Conservation (phyloP, 2,797 vertebrate genomes). For the Manis crassicaudata region DNA sequence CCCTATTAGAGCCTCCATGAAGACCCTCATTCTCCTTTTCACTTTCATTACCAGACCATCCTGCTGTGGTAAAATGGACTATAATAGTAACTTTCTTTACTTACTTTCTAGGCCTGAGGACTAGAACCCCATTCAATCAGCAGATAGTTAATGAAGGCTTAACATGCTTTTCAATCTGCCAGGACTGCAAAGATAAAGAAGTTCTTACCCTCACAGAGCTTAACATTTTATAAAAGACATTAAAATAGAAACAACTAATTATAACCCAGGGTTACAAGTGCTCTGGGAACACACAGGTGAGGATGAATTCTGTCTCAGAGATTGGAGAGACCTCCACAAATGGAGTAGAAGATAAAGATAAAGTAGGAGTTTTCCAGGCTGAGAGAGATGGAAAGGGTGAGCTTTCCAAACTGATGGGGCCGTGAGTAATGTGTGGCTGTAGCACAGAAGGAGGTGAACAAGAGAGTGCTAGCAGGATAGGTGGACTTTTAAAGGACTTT, state of each 20-base stretch:
- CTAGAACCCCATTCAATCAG: not conserved
- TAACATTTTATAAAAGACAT: slow-evolving; percentile 24
- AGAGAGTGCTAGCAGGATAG: not conserved
- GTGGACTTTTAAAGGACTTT: not conserved
- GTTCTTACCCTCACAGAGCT: slow-evolving; percentile 36
- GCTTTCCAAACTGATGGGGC: not conserved
- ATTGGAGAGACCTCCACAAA: not conserved
- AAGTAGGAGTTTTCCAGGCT: not conserved
- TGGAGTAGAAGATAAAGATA: not conserved
- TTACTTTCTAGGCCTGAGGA: slow-evolving; percentile 30
- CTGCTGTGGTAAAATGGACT: not conserved
- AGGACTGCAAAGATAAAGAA: slow-evolving; percentile 14
- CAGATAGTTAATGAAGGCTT: not conserved
- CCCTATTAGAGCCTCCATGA: not conserved
- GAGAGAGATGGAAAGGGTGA: not conserved
- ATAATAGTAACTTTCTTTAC: slow-evolving; percentile 4
- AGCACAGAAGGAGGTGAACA: not conserved
- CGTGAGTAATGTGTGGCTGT: not conserved
- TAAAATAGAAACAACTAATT: slow-evolving; percentile 45
- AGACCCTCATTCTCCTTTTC: not conserved
- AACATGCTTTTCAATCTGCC: slow-evolving; percentile 1
- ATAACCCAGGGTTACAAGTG: not conserved
- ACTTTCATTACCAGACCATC: not conserved
- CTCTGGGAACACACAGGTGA: not conserved
- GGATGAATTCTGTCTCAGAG: slow-evolving; percentile 23